phyloP scores from a whole-genome alignment of 2,888 invertebrate genomes.

The Schizaphis graminum region DNA sequence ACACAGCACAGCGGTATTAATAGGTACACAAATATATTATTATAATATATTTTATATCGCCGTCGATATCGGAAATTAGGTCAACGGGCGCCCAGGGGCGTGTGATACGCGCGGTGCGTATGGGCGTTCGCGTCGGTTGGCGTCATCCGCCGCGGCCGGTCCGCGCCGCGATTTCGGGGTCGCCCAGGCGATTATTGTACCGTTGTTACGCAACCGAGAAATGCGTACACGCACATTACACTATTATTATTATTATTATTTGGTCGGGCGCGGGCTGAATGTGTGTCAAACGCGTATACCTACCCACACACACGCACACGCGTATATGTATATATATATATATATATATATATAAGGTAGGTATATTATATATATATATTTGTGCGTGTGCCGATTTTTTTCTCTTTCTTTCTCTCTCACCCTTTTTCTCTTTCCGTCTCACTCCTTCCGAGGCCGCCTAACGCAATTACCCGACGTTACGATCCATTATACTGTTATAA shows the following conservation, averaged over 20 bases:
- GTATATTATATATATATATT: neutral
- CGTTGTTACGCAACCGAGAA: neutral
- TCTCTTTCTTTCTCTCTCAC: neutral
- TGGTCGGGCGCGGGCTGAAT: neutral
- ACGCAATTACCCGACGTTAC: conserved; percentile 27
- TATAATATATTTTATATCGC: neutral
- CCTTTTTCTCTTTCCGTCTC: neutral
- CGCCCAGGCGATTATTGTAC: conserved; percentile 15
- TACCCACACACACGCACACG: neutral
- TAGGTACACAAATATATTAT: neutral
- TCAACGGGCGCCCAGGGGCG: conserved; percentile 30
- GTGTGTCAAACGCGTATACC: conserved; percentile 45
- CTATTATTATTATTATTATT: conserved; percentile 5
- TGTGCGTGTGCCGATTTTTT: conserved; percentile 26
- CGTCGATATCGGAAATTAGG: neutral
- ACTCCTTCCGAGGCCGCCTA: conserved; percentile 1
- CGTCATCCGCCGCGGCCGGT: conserved; percentile 28
- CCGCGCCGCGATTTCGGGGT: conserved; percentile 25
- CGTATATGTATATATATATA: neutral
- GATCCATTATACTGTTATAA: neutral
- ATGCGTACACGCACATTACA: conserved; percentile 26
- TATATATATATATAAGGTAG: neutral
- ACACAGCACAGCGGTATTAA: neutral
- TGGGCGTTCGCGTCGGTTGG: conserved; percentile 39
- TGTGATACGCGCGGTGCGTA: neutral